Evolutionary conservation across 2,888 invertebrate genomes (phyloP), one percentile per base, ranked within the genome.

Genomic region (Orthosia incerta): DNA sequence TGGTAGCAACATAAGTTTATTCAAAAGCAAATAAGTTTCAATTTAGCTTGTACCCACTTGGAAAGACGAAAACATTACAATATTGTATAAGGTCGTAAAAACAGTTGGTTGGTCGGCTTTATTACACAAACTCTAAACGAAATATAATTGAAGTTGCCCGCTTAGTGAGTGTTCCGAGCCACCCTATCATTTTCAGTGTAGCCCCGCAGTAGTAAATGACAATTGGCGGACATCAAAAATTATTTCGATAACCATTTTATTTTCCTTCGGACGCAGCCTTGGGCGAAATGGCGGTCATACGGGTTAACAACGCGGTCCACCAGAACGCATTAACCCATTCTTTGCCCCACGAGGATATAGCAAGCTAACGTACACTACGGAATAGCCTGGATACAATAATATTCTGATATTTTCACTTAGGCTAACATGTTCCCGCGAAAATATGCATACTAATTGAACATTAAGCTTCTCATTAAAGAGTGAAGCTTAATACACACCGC

Each of bases 211-310:
- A 88, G 79, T 86, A 84, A 87, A 88, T 88, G 89, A 91, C 89
- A 90, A 91, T 91, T 89, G 89, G 86, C 68, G 86, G 83, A 88
- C 90, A 92, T 90, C 91, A 91, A 91, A 93, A 91, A 91, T 90
- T 92, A 92, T 92, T 92, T 91, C 89, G 88, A 91, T 91, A 91
- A 89, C 91, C 91, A 89, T 93, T 92, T 92, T 91, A 91, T 92
- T 90, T 91, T 91, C 87, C 84, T 84, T 85, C 83, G 86, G 89
- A 80, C 85, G 77, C 82, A 87, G 89, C 90, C 90, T 89, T 87
- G 88, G 89, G 88, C 83, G 77, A 80, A 92, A 93, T 91, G 86
- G 88, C 92, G 90, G 91, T 91, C 90, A 84, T 89, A 89, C 84
- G 88, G 88, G 88, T 88, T 92, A 91, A 90, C 92, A 91, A 90